These are phyloP conservation scores for Deroplatys truncata DNA, from an alignment of 2,888 invertebrate species.

Conservation along the genomic window DNA sequence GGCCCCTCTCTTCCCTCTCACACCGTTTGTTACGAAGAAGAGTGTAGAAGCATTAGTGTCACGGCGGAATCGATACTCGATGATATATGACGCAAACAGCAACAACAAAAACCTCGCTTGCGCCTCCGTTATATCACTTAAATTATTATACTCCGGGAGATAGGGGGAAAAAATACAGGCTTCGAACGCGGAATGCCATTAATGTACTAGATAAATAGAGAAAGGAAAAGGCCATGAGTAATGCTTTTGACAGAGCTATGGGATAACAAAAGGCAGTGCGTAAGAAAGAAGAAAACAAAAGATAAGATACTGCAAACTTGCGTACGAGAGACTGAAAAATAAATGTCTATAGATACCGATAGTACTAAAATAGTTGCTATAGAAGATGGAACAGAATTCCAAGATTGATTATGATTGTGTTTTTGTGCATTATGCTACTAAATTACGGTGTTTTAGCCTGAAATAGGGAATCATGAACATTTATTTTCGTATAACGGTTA, in stretches of 20 bases:
- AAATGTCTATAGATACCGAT: no score
- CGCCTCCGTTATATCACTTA: not conserved
- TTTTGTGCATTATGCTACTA: no score
- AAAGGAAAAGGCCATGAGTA: not conserved
- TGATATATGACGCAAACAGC: not conserved
- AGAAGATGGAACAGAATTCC: no score
- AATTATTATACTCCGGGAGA: not conserved
- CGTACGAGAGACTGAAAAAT: no score
- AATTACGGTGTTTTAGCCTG: no score
- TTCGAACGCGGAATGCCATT: not conserved
- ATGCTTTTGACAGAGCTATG: not conserved
- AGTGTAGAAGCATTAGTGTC: not conserved
- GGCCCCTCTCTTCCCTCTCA: not conserved
- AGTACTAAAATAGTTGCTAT: no score
- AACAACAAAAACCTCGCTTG: not conserved
- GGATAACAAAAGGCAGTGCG: not conserved
- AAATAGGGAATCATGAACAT: no score
- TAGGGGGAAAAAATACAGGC: not conserved
- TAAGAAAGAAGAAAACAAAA: not conserved
- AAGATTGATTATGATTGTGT: no score
- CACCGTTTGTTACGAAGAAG: not conserved
- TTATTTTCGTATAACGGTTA: no score
- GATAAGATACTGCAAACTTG: not conserved
- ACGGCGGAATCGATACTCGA: not conserved
- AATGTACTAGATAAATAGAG: not conserved